A percentile compares a stretch with the other conserved stretches of the same genome.
Conservation (phyloP, 2,113 vertebrate genomes). For the Geococcyx californianus region DNA sequence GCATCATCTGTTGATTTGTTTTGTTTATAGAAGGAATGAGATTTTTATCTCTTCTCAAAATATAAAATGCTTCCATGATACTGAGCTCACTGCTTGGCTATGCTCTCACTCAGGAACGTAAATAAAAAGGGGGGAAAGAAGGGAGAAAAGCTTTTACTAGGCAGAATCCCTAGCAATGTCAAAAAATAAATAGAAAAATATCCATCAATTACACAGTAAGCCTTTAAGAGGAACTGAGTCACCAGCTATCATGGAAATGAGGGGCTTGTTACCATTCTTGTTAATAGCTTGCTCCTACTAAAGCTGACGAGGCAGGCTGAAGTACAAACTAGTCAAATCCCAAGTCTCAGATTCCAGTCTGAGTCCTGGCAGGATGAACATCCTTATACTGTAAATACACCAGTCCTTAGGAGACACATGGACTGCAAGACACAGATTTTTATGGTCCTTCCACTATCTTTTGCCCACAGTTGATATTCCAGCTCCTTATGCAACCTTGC, state of each 20-base stretch:
- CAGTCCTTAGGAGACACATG: not conserved
- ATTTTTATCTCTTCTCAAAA: constrained; percentile 71
- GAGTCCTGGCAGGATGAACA: not conserved
- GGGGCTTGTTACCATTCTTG: not conserved
- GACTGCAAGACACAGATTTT: not conserved
- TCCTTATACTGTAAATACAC: not conserved
- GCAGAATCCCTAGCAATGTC: not conserved
- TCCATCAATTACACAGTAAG: not conserved
- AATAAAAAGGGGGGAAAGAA: not conserved
- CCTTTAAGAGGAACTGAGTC: not conserved
- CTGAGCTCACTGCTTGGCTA: constrained; percentile 44
- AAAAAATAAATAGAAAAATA: constrained; percentile 17
- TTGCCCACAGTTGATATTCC: not conserved
- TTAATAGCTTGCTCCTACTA: not conserved
- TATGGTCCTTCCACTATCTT: not conserved
- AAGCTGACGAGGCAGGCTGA: not conserved
- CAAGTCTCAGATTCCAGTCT: not conserved
- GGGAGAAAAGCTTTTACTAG: not conserved
- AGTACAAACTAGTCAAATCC: not conserved
- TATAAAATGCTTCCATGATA: constrained; percentile 65
- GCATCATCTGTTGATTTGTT: constrained; percentile 73
- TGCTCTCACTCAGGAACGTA: not conserved
- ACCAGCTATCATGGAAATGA: not conserved
- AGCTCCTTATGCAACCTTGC: not conserved
- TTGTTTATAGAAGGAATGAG: constrained; percentile 71